These are phyloP conservation scores for Cryptoleucopteryx plumbea DNA, from an alignment of 2,113 vertebrate species.

Conservation along the genomic window DNA sequence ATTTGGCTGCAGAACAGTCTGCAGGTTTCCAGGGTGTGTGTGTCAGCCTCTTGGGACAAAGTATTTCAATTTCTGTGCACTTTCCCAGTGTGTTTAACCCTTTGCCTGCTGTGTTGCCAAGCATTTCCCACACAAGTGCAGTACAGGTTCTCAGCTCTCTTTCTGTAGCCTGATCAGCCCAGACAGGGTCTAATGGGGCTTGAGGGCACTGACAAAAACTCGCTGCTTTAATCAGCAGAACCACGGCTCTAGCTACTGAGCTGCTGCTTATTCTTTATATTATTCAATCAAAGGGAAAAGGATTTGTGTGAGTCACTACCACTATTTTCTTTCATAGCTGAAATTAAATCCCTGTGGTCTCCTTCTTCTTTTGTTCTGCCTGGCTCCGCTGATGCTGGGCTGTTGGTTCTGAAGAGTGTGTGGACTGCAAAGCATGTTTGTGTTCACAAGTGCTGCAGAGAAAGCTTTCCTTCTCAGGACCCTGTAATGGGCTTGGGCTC, in stretches of 20 bases:
- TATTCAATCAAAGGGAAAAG: background rate
- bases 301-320: background rate
- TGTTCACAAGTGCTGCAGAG: background rate
- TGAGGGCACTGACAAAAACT: background rate
- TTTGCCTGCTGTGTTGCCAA: background rate
- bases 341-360: background rate
- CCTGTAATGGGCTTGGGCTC: rapidly evolving
- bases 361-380: background rate
- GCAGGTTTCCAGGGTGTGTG: background rate
- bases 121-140: background rate
- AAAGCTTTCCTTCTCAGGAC: background rate
- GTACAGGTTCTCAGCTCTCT: background rate
- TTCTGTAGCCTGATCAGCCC: background rate
- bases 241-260: background rate
- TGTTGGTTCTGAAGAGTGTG: background rate
- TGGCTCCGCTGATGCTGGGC: background rate
- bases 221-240: background rate
- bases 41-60: background rate
- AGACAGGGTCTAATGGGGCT: background rate
- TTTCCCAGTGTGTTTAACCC: background rate
- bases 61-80: background rate
- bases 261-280: background rate
- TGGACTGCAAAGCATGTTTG: background rate
- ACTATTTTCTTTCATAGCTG: background rate
- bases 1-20: background rate